These are phyloP conservation scores for Thereva nobilitata DNA, from an alignment of 2,888 invertebrate species.

Conservation along the genomic window DNA sequence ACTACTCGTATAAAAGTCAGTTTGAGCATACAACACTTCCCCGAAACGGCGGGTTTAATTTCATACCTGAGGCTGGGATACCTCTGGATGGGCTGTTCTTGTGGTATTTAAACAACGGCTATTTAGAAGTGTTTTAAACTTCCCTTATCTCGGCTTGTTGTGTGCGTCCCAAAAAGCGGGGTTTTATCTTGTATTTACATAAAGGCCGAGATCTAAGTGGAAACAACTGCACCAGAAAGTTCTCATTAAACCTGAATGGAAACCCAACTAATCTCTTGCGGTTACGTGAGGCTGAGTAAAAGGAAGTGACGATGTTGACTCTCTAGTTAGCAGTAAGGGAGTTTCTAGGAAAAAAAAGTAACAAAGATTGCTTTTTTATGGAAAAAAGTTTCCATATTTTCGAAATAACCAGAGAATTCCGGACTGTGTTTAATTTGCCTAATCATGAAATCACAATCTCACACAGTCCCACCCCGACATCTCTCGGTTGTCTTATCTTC, in stretches of 20 bases:
- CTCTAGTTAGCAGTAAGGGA: too few species aligned
- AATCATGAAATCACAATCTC: too few species aligned
- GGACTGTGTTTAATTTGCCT: too few species aligned
- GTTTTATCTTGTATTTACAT: constrained; percentile 21
- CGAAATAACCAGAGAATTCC: too few species aligned
- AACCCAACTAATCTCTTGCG: constrained; percentile 25
- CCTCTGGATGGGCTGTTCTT: constrained; percentile 6
- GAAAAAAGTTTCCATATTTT: too few species aligned
- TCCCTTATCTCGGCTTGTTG: constrained; percentile 35
- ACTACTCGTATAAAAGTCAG: constrained; percentile 17
- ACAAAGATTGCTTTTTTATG: too few species aligned
- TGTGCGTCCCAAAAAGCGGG: constrained; percentile 16
- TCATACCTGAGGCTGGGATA: constrained; percentile 3
- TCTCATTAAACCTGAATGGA: constrained; percentile 12
- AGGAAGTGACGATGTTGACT: too few species aligned
- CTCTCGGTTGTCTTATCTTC: constrained; percentile 14
- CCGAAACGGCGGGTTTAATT: constrained; percentile 13
- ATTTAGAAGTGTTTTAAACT: constrained; percentile 28
- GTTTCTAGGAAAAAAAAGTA: too few species aligned
- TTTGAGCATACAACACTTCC: constrained; percentile 15
- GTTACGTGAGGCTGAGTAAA: not conserved
- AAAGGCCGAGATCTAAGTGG: constrained; percentile 11
- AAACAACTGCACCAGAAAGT: constrained; percentile 22
- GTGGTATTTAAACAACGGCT: constrained; percentile 35
- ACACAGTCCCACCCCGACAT: too few species aligned